Base-by-base conservation (phyloP, 2,797 vertebrate species). In the Moxostoma hubbsi region DNA sequence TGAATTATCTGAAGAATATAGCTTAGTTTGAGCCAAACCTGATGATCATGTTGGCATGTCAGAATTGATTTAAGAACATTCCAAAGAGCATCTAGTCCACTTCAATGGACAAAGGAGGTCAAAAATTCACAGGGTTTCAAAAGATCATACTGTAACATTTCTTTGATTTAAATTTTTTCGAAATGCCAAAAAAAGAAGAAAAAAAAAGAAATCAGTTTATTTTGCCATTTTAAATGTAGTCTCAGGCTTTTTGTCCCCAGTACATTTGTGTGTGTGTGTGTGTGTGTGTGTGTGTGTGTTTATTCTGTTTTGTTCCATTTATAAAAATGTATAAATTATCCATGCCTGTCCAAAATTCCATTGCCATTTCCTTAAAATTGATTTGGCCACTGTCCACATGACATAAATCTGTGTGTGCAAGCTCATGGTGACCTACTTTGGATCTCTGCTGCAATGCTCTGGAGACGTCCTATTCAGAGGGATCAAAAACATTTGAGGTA, bases 331-430 rank as follows among this genome's bases (percentile, higher is more conserved):
- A 89, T 92, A 80, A 85, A 89, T 87, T 84, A 78, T 89, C 89
- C 81, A 91, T 86, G 81, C 69, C 80, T 84, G 36, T 71, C 18
- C 54, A 87, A 78, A 86, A 86, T 84, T 90, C 86, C 84, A 79
- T 71, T 73, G 80, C 84, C 77, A 16, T 89, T 89, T 90, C 72
- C 90, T 84, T 78, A 88, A 78, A 86, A 87, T 88, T 84, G 89
- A 86, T 84, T 91, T 92, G 90, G 90, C 89, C 83, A 81, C 83
- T 82, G 85, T 90, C 87, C 88, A 88, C 80, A 68, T 81, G 79
- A 87, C 87, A 83, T 86, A 87, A 90, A 92, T 90, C 54, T 83
- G 86, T 89, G 91, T 75, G 86, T 90, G 89, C 88, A 83, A 78
- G 84, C 83, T 79, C 77, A 86, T 82, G 89, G 72, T 84, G 84